These are phyloP conservation scores for Serranus cabrilla DNA, from an alignment of 2,797 vertebrate species.

Conservation along the genomic window DNA sequence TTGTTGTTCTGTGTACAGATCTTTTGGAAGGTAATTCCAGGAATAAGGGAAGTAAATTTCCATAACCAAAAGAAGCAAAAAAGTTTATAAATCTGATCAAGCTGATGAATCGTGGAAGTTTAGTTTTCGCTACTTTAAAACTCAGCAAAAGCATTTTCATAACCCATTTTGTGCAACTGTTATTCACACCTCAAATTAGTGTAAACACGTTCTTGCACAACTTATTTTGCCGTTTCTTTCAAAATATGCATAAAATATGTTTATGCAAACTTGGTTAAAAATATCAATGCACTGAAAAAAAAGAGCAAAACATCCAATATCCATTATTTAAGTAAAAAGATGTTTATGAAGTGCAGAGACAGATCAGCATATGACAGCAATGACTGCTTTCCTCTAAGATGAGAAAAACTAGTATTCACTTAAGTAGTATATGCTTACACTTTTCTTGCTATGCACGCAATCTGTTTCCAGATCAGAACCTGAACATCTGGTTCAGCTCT, in stretches of 20 bases:
- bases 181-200: too few species aligned
- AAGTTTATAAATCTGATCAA: neutral
- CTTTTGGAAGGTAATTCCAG: neutral
- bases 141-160: too few species aligned
- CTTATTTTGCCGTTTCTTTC: too few species aligned
- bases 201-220: too few species aligned
- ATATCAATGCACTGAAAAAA: neutral
- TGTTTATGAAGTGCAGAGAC: neutral
- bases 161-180: too few species aligned
- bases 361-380: neutral
- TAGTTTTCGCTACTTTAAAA: too few species aligned
- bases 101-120: too few species aligned
- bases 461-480: slow-evolving; percentile 38
- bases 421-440: neutral
- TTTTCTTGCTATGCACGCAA: neutral
- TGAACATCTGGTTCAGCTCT: slow-evolving; percentile 66
- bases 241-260: too few species aligned
- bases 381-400: neutral
- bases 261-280: too few species aligned
- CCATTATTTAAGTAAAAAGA: neutral
- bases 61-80: neutral
- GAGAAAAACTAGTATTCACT: neutral
- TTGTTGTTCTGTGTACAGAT: neutral
- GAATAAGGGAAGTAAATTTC: neutral
- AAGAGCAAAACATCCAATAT: neutral